Conservation (phyloP, 2,113 vertebrate species). For the Thalassarche chlororhynchos region DNA sequence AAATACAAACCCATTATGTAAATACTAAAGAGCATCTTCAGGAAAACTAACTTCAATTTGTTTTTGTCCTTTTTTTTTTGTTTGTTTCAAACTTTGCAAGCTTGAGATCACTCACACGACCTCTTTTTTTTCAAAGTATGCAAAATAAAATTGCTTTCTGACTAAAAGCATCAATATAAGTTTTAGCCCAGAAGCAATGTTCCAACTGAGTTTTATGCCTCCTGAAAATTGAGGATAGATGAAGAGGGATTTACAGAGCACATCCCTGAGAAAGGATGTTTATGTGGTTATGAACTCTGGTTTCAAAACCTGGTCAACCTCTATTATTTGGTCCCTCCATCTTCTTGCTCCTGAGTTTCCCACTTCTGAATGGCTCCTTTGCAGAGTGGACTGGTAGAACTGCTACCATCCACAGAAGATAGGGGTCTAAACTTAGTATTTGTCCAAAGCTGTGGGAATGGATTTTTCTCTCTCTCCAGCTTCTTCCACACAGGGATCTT, state of each 20-base stretch:
- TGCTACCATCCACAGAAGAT: background rate
- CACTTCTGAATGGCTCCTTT: background rate
- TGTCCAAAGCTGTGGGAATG: background rate
- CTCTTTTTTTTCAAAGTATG: background rate
- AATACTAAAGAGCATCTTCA: conserved; percentile 45
- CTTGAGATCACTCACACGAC: background rate
- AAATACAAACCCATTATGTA: conserved; percentile 64
- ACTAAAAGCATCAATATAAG: background rate
- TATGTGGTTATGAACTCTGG: background rate
- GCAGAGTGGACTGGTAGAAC: background rate
- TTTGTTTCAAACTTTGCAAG: conserved; percentile 7
- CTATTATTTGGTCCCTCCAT: background rate
- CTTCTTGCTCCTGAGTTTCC: background rate
- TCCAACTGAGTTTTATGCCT: background rate
- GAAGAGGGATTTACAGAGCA: background rate
- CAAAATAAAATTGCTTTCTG: conserved; percentile 13
- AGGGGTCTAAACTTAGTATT: background rate
- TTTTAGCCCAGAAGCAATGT: background rate
- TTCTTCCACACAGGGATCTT: background rate
- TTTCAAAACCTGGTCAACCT: background rate
- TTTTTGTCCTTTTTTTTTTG: background rate
- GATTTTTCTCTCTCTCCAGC: background rate
- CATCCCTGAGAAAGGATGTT: background rate
- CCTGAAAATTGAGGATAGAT: background rate
- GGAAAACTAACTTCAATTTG: conserved; percentile 54